Evolutionary conservation across 2,797 vertebrate species (phyloP).

Genomic region (Adelosebastes latens): DNA sequence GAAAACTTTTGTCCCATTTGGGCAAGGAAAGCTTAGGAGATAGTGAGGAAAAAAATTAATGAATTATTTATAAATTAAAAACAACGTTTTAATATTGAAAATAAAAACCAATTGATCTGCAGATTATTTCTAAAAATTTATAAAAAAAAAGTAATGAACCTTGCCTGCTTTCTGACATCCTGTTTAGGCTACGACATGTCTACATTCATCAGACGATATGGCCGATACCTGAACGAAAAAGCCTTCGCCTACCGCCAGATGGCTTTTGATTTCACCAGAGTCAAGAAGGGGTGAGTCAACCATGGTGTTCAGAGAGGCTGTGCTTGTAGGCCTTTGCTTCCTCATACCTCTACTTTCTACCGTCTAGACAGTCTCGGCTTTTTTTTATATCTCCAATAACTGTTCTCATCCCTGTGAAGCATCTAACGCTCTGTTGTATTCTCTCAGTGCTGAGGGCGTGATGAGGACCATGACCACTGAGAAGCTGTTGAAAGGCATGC

Average conservation of each 20-base stretch:
- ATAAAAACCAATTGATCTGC: not conserved
- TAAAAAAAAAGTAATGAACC: not conserved
- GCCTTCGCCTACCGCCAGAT: slow-evolving; percentile 99
- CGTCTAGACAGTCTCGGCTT: too few relatives aligned
- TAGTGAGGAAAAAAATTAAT: not conserved
- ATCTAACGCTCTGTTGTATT: slow-evolving; percentile 25
- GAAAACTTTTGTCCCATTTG: not conserved
- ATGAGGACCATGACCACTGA: slow-evolving; percentile 99
- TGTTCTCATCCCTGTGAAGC: not conserved
- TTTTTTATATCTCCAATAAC: not conserved
- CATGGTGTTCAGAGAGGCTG: not conserved
- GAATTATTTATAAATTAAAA: not conserved
- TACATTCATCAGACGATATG: slow-evolving; percentile 98
- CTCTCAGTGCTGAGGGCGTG: slow-evolving; percentile 92
- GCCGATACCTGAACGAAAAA: slow-evolving; percentile 98
- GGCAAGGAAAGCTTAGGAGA: not conserved
- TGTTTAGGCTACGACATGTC: slow-evolving; percentile 97
- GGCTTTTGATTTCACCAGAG: slow-evolving; percentile 99
- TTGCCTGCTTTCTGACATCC: not conserved
- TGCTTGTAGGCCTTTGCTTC: not conserved
- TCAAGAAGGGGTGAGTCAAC: slow-evolving; percentile 94
- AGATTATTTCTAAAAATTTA: not conserved
- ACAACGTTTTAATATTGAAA: accelerated
- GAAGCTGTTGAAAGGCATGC: slow-evolving; percentile 99
- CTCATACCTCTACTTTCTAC: not conserved